Conservation (phyloP, 2,113 vertebrate genomes). For the Micromys minutus region DNA sequence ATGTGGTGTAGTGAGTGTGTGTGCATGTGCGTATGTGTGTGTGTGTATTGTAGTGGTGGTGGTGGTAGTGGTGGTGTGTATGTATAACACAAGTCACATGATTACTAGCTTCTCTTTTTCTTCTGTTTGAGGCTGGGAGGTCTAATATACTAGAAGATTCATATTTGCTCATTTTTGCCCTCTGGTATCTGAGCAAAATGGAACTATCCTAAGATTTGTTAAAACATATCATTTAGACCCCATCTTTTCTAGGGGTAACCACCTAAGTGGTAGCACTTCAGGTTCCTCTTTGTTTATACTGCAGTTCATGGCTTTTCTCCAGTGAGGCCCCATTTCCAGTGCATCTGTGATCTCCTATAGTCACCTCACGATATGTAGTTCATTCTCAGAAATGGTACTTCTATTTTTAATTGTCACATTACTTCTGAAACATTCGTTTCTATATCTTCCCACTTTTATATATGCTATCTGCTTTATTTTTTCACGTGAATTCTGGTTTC, state of each 20-base stretch:
- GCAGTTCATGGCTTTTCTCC: neutral
- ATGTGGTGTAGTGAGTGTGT: neutral
- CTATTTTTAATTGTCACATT: neutral
- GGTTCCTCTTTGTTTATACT: neutral
- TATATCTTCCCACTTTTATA: conserved; percentile 7
- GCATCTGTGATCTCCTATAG: neutral
- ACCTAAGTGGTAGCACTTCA: neutral
- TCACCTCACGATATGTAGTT: neutral
- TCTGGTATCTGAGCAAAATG: conserved; percentile 19
- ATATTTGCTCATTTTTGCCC: neutral
- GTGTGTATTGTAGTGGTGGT: neutral
- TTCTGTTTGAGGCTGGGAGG: neutral
- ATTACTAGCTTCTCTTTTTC: neutral
- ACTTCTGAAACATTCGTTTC: neutral
- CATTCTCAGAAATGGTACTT: neutral
- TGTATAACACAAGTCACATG: neutral
- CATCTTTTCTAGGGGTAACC: conserved; percentile 30
- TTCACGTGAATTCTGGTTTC: neutral
- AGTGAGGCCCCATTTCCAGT: conserved; percentile 21
- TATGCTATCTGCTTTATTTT: neutral
- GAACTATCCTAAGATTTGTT: conserved; percentile 21
- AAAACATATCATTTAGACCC: conserved; percentile 20
- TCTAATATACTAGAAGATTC: neutral
- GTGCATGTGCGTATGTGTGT: neutral
- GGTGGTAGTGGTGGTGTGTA: neutral